Evolutionary conservation across 2,888 invertebrate species (phyloP), one percentile per base, ranked within the genome.

Genomic region (Malthinus seriepunctatus): DNA sequence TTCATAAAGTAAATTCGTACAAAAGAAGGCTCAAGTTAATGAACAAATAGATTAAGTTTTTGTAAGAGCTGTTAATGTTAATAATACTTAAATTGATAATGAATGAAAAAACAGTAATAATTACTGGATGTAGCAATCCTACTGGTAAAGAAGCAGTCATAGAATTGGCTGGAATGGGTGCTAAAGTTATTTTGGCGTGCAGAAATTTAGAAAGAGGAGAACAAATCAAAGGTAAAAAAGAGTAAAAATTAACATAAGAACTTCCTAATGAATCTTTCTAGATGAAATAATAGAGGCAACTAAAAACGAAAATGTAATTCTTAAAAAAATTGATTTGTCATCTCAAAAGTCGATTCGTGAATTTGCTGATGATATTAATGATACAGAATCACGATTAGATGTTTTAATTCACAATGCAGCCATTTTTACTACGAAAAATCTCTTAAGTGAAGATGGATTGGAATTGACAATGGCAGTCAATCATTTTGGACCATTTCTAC

Each of bases 181-280:
- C 82, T 8, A 76, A 75, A 59, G 80, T 85, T 2, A 82, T 84
- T 46, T 71, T 85, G 46, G 84, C 83, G 0, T 83, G 84, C 65
- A 70, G 83, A 63, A 79, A 82, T 65, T 87, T 90, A 67, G 95
- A 94, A 0, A 92, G 92, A 68, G 94, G 93, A 15, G 88, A 88
- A 74, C 90, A 92, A 76, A 62, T 63, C 8, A 68, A 61, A 67
- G 68, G 70, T 70, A 48, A 23, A 14, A n/a, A 5, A 2, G 2
- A 23, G 23, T 23, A 23, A 23, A 23, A 23, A 23, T 23, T 23
- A 3, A 23, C 2, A 23, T 23, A 2, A 23, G 23, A n/a, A n/a
- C 5, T 23, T 23, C 23, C 23, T 23, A 23, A 23, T 3, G 5
- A 23, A 23, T 23, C 23, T 23, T 23, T 23, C 5, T 23, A 15